Conservation (phyloP, 2,888 invertebrate species). For the Pollenia griseotomentosa region DNA sequence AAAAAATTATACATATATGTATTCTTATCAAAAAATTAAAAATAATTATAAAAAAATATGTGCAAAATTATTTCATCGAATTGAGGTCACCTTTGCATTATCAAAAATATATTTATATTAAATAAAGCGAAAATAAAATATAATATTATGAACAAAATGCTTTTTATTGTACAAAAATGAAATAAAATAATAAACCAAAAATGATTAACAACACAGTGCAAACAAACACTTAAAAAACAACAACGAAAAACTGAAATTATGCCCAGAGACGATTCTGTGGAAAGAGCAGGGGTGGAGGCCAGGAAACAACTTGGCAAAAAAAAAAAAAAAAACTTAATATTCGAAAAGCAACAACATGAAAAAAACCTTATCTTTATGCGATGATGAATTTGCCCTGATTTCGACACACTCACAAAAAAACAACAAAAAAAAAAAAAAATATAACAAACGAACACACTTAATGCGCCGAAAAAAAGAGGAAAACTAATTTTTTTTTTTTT, state of each 20-base stretch:
- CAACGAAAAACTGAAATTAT: slow-evolving; percentile 65
- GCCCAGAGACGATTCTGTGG: slow-evolving; percentile 28
- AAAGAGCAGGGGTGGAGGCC: slow-evolving; percentile 45
- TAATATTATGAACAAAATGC: slow-evolving; percentile 52
- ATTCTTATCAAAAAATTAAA: slow-evolving; percentile 64
- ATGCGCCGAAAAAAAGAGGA: slow-evolving; percentile 66
- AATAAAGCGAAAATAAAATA: slow-evolving; percentile 56
- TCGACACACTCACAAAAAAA: slow-evolving; percentile 80
- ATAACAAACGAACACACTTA: slow-evolving; percentile 19
- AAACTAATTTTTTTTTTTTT: slow-evolving; percentile 65
- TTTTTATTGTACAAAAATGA: slow-evolving; percentile 54
- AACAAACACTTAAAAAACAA: slow-evolving; percentile 68
- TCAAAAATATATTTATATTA: slow-evolving; percentile 72
- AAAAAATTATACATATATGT: slow-evolving; percentile 31
- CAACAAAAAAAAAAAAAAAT: slow-evolving; percentile 75
- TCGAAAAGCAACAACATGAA: slow-evolving; percentile 53
- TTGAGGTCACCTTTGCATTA: slow-evolving; percentile 76
- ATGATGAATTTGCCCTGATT: slow-evolving; percentile 83
- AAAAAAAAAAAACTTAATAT: slow-evolving; percentile 23
- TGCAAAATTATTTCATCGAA: slow-evolving; percentile 70
- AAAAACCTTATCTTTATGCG: slow-evolving; percentile 77
- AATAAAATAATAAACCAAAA: slow-evolving; percentile 63
- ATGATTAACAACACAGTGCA: slow-evolving; percentile 71
- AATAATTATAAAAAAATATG: slow-evolving; percentile 49
- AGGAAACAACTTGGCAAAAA: slow-evolving; percentile 49